phyloP scores from a whole-genome alignment of 2,113 vertebrate species.

The Eretmodus cyanostictus region DNA sequence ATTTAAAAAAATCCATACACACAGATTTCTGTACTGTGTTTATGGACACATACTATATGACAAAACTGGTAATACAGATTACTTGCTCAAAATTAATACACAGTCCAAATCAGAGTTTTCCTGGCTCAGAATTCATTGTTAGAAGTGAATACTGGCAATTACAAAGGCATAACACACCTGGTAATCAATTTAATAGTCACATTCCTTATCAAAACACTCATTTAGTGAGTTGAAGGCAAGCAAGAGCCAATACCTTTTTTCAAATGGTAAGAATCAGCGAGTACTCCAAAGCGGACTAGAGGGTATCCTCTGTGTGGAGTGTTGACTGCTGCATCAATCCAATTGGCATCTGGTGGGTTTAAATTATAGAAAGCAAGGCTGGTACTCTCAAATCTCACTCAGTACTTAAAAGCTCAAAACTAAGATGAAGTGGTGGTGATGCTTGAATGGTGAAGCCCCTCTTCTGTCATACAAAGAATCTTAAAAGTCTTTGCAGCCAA shows the following conservation, averaged over 20 bases:
- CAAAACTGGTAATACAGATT: neutral
- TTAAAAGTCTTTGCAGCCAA: neutral
- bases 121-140: neutral
- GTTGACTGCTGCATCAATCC: slow-evolving; percentile 32
- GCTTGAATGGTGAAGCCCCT: neutral
- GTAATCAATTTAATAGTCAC: neutral
- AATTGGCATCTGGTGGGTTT: slow-evolving; percentile 44
- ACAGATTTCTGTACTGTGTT: neutral
- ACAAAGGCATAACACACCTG: neutral
- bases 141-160: neutral
- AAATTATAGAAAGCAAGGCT: slow-evolving; percentile 11
- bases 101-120: neutral
- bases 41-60: neutral
- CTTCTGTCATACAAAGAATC: neutral
- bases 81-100: neutral
- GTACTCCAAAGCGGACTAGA: slow-evolving; percentile 9
- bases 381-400: neutral
- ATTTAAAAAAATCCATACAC: neutral
- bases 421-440: neutral
- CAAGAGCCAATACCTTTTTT: slow-evolving; percentile 7
- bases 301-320: slow-evolving; percentile 18
- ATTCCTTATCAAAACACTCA: neutral
- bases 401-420: neutral
- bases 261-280: slow-evolving; percentile 34
- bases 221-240: neutral